These are phyloP conservation scores for Chiroxiphia lanceolata DNA, from an alignment of 2,797 vertebrate species.

Conservation along the genomic window DNA sequence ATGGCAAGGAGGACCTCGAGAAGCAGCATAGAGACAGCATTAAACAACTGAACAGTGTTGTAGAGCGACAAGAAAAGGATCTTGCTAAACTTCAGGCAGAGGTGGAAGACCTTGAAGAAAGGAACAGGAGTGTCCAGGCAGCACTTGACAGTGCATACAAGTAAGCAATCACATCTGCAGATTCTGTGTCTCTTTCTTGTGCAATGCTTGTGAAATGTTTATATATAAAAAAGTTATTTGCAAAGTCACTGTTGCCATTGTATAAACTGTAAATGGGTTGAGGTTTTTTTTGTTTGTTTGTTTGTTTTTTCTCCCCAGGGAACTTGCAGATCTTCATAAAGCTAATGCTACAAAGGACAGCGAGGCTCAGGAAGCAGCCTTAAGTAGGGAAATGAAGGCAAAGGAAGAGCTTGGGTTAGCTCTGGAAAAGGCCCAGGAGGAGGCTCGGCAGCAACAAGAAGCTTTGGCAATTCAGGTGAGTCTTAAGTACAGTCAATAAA, in stretches of 20 bases:
- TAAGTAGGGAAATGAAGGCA: slow-evolving; percentile 87
- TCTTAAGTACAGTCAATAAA: background rate
- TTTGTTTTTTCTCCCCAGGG: slow-evolving; percentile 71
- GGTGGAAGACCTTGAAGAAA: slow-evolving; percentile 88
- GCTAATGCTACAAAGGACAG: slow-evolving; percentile 90
- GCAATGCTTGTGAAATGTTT: background rate
- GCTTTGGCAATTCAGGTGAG: slow-evolving; percentile 88
- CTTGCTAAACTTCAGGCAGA: slow-evolving; percentile 81
- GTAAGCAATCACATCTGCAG: slow-evolving; percentile 67
- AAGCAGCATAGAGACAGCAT: slow-evolving; percentile 96
- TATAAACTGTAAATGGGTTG: background rate
- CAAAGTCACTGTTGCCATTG: background rate
- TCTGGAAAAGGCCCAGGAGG: slow-evolving; percentile 89
- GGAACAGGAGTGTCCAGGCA: slow-evolving; percentile 89
- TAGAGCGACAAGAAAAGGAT: slow-evolving; percentile 92
- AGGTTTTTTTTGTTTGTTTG: background rate
- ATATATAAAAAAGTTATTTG: background rate
- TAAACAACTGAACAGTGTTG: slow-evolving; percentile 88
- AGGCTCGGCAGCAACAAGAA: slow-evolving; percentile 90
- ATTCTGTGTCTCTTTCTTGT: background rate
- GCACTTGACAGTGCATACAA: slow-evolving; percentile 92
- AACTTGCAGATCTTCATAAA: slow-evolving; percentile 95
- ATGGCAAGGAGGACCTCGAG: slow-evolving; percentile 96
- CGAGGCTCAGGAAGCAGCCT: slow-evolving; percentile 88
- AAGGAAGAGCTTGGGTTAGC: slow-evolving; percentile 88